These are phyloP conservation scores for Himalopsyche kuldschensis DNA, from an alignment of 2,888 invertebrate genomes.

Conservation along the genomic window DNA sequence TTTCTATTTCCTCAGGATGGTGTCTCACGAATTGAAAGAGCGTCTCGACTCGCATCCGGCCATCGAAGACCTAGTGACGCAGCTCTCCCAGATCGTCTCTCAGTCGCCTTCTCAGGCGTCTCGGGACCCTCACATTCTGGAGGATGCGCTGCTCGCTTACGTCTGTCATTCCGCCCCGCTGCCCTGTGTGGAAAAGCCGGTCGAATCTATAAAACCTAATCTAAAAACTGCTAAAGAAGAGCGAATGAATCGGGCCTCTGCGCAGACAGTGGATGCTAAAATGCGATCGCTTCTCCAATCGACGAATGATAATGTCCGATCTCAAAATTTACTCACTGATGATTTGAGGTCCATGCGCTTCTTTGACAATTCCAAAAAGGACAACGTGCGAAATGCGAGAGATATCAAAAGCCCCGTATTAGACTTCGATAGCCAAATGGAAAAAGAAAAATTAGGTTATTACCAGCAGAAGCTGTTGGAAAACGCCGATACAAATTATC, in stretches of 20 bases:
- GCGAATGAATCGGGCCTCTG: neutral
- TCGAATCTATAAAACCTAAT: slow-evolving; percentile 4
- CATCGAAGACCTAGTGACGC: slow-evolving; percentile 69
- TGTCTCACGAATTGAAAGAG: slow-evolving; percentile 63
- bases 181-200: slow-evolving; percentile 67
- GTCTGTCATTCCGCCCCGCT: slow-evolving; percentile 81
- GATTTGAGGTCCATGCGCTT: neutral
- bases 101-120: slow-evolving; percentile 70
- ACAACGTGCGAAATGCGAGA: slow-evolving; percentile 41
- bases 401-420: slow-evolving; percentile 52
- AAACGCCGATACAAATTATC: slow-evolving; percentile 52
- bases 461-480: slow-evolving; percentile 54
- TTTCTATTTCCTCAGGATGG: slow-evolving; percentile 47
- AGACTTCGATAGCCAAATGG: slow-evolving; percentile 60
- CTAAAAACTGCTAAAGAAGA: slow-evolving; percentile 11
- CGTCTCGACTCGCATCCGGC: slow-evolving; percentile 75
- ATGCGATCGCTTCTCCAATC: slow-evolving; percentile 8
- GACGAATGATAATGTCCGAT: neutral
- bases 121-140: slow-evolving; percentile 69
- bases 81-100: slow-evolving; percentile 66
- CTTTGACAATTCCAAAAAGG: neutral
- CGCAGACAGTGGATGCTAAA: neutral
- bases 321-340: neutral
- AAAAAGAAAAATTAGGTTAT: slow-evolving; percentile 54
- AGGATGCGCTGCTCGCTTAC: slow-evolving; percentile 82